Evolutionary conservation across 2,888 invertebrate genomes (phyloP).

Genomic region (Aphodius granarius): DNA sequence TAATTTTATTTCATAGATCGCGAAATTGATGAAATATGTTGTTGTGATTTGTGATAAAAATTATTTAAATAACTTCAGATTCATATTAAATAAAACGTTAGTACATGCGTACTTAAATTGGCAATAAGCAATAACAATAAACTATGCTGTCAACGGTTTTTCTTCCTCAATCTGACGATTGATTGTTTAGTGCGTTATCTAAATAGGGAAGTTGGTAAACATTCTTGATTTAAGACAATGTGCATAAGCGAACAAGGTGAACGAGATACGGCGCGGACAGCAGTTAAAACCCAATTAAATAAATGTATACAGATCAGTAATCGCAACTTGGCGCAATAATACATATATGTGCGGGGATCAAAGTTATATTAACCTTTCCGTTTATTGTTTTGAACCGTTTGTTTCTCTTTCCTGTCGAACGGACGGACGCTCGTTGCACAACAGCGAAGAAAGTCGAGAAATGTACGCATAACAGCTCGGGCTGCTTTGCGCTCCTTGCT

Average conservation of each 20-base stretch:
- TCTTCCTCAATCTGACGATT: not conserved
- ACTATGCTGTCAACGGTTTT: not conserved
- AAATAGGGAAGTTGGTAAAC: not conserved
- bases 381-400: not conserved
- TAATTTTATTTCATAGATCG: not conserved
- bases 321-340: not conserved
- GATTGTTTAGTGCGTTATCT: not conserved
- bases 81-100: not conserved
- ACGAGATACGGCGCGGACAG: not conserved
- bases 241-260: not conserved
- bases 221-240: not conserved
- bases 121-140: not conserved
- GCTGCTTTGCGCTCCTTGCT: not conserved
- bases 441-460: conserved; percentile 10
- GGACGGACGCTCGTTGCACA: conserved; percentile 3
- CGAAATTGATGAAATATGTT: not conserved
- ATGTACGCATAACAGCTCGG: not conserved
- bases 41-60: not conserved
- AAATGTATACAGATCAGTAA: not conserved
- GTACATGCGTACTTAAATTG: not conserved
- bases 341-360: not conserved
- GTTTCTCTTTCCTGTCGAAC: conserved; percentile 2
- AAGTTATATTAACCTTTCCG: not conserved
- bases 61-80: not conserved
- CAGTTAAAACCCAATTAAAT: not conserved